phyloP scores from a whole-genome alignment of 2,797 vertebrate species.

The Echiichthys vipera region DNA sequence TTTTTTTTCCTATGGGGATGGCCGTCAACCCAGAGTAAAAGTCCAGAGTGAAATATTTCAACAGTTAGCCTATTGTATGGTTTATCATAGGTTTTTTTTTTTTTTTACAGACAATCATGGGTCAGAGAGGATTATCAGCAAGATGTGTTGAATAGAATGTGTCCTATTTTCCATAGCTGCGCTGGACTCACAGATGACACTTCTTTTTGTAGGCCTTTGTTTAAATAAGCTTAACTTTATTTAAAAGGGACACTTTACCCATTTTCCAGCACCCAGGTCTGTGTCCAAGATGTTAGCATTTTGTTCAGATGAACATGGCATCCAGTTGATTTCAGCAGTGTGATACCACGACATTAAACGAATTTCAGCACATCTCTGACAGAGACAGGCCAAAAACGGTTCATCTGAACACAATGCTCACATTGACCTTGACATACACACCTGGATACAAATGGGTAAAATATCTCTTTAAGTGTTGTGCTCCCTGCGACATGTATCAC shows the following conservation, averaged over 20 bases:
- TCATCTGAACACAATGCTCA: too few relatives aligned
- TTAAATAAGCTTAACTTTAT: neutral
- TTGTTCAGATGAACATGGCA: too few relatives aligned
- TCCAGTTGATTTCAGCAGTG: too few relatives aligned
- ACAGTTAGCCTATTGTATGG: conserved; percentile 14
- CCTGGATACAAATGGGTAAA: too few relatives aligned
- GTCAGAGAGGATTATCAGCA: conserved; percentile 9
- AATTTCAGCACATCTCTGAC: too few relatives aligned
- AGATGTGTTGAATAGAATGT: conserved; percentile 5
- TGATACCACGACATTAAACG: too few relatives aligned
- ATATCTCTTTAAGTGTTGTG: neutral
- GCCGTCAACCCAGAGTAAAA: conserved; percentile 3
- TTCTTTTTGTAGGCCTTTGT: neutral
- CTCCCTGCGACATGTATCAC: neutral
- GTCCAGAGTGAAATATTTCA: conserved; percentile 22
- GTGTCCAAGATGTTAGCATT: too few relatives aligned
- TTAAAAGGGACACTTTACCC: too few relatives aligned
- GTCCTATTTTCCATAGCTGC: neutral
- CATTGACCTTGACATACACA: too few relatives aligned
- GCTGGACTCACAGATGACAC: neutral
- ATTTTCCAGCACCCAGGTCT: too few relatives aligned
- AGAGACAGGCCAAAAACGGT: too few relatives aligned
- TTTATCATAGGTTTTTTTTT: conserved; percentile 20
- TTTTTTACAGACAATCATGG: neutral
- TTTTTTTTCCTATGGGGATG: conserved; percentile 45